Percentiles rank a stretch among this genome's conserved stretches.
Conservation (phyloP, 2,797 vertebrate genomes). For the Champsocephalus esox region DNA sequence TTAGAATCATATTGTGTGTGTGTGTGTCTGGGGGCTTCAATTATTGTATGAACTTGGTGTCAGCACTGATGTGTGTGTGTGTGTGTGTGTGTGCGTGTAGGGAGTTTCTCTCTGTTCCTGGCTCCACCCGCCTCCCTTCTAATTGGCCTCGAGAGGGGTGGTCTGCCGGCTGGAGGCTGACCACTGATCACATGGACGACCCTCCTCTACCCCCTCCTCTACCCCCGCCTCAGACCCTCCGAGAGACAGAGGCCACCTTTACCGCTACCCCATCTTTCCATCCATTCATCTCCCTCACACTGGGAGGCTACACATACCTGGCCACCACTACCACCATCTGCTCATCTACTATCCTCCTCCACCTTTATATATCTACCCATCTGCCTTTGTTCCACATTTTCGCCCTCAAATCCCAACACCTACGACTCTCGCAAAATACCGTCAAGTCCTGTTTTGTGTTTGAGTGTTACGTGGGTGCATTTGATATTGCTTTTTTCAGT, state of each 20-base stretch:
- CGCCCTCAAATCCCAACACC: constrained; percentile 7
- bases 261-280: neutral
- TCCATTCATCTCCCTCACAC: constrained; percentile 17
- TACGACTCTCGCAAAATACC: constrained; percentile 9
- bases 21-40: constrained; percentile 36
- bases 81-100: constrained; percentile 19
- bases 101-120: constrained; percentile 44
- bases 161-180: constrained; percentile 50
- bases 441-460: constrained; percentile 2
- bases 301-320: constrained; percentile 17
- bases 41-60: constrained; percentile 55
- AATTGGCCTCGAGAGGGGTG: constrained; percentile 76
- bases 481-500: constrained; percentile 40
- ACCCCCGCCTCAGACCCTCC: constrained; percentile 11
- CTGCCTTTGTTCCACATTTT: constrained; percentile 18
- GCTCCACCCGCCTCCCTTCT: constrained; percentile 51
- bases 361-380: neutral
- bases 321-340: neutral
- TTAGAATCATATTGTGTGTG: neutral
- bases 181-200: constrained; percentile 57
- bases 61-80: constrained; percentile 39
- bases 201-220: constrained; percentile 40
- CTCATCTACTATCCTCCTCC: neutral
- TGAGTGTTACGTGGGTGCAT: constrained; percentile 15
- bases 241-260: constrained; percentile 31